A percentile compares a stretch with the other conserved stretches of the same genome.
phyloP scores from a whole-genome alignment of 2,113 vertebrate species.

The Corythornis vintsioides region DNA sequence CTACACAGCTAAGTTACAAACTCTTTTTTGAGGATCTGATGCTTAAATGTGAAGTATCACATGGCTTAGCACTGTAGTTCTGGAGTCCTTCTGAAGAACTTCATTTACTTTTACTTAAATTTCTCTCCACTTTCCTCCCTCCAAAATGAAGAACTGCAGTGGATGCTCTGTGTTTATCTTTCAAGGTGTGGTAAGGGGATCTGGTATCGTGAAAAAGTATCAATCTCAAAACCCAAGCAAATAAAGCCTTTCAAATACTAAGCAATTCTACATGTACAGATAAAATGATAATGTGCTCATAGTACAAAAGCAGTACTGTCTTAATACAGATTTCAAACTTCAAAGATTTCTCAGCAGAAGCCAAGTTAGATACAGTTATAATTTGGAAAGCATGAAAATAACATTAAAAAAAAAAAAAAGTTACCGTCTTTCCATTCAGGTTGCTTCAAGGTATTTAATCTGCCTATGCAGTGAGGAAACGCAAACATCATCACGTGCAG shows the following conservation, averaged over 20 bases:
- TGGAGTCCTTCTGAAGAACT: background rate
- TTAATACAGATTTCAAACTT: background rate
- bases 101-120: background rate
- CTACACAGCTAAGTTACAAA: background rate
- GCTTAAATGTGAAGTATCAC: background rate
- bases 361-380: background rate
- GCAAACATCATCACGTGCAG: constrained; percentile 58
- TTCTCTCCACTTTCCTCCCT: background rate
- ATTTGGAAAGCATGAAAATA: background rate
- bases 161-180: background rate
- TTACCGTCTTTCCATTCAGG: constrained; percentile 76
- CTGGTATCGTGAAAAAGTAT: background rate
- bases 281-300: background rate
- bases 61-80: fast-evolving
- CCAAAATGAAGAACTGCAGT: background rate
- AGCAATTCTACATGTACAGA: background rate
- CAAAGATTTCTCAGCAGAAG: background rate
- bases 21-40: background rate
- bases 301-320: background rate
- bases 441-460: background rate
- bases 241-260: background rate
- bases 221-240: background rate
- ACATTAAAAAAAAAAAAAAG: background rate
- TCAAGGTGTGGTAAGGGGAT: background rate
- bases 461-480: constrained; percentile 70